Evolutionary conservation across 23 tunicate species (phyloP).

Genomic region (Halocynthia aurantium): DNA sequence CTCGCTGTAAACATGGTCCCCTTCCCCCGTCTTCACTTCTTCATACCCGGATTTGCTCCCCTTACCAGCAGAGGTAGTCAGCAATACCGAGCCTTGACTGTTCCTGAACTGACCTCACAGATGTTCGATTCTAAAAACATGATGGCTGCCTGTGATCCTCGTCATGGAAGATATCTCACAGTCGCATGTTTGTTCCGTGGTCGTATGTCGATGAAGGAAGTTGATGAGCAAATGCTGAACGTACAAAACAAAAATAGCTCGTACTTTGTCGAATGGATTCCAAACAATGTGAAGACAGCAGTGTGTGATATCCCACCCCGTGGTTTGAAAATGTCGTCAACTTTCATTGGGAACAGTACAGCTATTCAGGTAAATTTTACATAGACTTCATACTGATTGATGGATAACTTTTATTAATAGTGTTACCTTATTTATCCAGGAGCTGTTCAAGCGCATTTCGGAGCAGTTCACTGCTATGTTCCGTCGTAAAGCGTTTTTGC

Average conservation of each 20-base stretch:
- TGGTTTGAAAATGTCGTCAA: slow-evolving; percentile 89
- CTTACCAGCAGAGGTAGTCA: slow-evolving; percentile 90
- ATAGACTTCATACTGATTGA: background rate
- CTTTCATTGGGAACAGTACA: slow-evolving; percentile 92
- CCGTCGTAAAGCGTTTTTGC: slow-evolving; percentile 94
- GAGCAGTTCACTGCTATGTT: slow-evolving; percentile 95
- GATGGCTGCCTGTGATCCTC: slow-evolving; percentile 98
- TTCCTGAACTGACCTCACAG: slow-evolving; percentile 87
- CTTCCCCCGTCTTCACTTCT: slow-evolving; percentile 97
- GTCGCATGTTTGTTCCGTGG: slow-evolving; percentile 97
- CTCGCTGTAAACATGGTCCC: slow-evolving; percentile 94
- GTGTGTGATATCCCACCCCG: slow-evolving; percentile 96
- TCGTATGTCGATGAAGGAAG: slow-evolving; percentile 97
- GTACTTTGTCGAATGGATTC: slow-evolving; percentile 97
- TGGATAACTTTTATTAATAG: background rate
- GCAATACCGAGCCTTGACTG: slow-evolving; percentile 93
- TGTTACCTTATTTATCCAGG: slow-evolving; percentile 17
- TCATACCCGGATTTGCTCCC: slow-evolving; percentile 97
- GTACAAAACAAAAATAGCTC: slow-evolving; percentile 93
- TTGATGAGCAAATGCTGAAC: slow-evolving; percentile 93
- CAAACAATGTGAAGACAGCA: slow-evolving; percentile 96
- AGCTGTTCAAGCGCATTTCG: slow-evolving; percentile 89
- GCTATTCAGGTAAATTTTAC: slow-evolving; percentile 54
- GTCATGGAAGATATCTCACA: slow-evolving; percentile 90
- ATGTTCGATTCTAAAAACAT: slow-evolving; percentile 97